Conservation (phyloP, 2,113 vertebrate genomes). For the Corvus cornix region DNA sequence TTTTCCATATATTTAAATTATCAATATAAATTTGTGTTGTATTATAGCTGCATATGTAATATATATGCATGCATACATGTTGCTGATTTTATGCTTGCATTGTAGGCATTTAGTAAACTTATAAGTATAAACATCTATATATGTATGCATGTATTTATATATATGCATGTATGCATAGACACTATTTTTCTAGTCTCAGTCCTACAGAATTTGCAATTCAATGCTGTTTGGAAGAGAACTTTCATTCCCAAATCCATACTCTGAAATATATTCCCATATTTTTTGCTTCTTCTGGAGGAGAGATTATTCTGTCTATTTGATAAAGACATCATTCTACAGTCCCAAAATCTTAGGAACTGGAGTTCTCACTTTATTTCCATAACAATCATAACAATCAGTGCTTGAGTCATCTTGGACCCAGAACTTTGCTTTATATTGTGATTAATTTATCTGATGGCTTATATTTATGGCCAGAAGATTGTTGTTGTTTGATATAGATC, state of each 20-base stretch:
- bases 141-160: neutral
- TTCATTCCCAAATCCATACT: neutral
- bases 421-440: neutral
- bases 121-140: rapidly evolving
- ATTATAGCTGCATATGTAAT: neutral
- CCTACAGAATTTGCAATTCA: neutral
- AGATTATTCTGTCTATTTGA: neutral
- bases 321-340: neutral
- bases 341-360: neutral
- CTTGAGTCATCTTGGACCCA: neutral
- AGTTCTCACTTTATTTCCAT: neutral
- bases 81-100: neutral
- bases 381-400: neutral
- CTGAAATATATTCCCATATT: neutral
- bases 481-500: slow-evolving; percentile 3
- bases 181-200: neutral
- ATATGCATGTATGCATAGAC: neutral
- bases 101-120: neutral
- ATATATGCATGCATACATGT: neutral
- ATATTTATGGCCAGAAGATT: neutral
- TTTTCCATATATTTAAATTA: neutral
- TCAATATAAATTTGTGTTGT: neutral
- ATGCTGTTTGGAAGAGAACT: neutral
- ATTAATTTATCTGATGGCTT: neutral
- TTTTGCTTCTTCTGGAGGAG: neutral